These are phyloP conservation scores for Epinephelus cyanopodus DNA, from an alignment of 2,113 vertebrate species.

Conservation along the genomic window DNA sequence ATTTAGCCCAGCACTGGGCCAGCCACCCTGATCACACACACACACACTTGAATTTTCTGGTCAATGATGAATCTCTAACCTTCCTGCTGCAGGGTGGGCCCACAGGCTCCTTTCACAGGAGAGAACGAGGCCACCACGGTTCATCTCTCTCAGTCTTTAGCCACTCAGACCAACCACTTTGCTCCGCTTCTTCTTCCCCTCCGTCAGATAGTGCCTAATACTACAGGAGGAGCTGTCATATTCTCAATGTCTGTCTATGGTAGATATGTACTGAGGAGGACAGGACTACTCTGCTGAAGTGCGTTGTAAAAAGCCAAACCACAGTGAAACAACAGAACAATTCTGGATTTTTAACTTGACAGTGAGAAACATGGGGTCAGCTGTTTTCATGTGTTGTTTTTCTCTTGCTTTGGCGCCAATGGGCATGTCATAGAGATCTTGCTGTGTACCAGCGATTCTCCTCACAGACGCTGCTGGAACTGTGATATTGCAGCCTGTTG, in stretches of 20 bases:
- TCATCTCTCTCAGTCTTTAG: constrained; percentile 67
- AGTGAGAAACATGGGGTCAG: constrained; percentile 27
- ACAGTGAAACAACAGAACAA: constrained; percentile 6
- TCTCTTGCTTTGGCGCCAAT: constrained; percentile 29
- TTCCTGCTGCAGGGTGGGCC: constrained; percentile 57
- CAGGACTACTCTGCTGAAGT: constrained; percentile 17
- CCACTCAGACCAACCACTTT: constrained; percentile 66
- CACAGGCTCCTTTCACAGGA: constrained; percentile 50
- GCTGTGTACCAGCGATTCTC: constrained; percentile 14
- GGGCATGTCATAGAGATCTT: constrained; percentile 17
- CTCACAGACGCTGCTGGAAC: too few relatives aligned
- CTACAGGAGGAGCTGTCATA: constrained; percentile 60
- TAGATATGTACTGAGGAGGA: constrained; percentile 36
- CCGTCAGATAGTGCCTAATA: constrained; percentile 58
- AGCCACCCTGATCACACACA: constrained; percentile 75
- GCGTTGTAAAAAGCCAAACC: not conserved
- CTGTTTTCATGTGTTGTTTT: constrained; percentile 27
- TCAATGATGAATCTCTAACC: constrained; percentile 72
- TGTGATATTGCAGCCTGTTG: constrained; percentile 45
- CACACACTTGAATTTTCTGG: constrained; percentile 76
- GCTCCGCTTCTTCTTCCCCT: constrained; percentile 41
- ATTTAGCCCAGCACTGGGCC: constrained; percentile 72
- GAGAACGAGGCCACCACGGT: constrained; percentile 62
- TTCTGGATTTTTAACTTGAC: constrained; percentile 36
- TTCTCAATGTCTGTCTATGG: constrained; percentile 43